Percentiles rank a stretch among this genome's conserved stretches.
Conservation (phyloP, 2,888 invertebrate genomes). For the Cataglyphis livida region DNA sequence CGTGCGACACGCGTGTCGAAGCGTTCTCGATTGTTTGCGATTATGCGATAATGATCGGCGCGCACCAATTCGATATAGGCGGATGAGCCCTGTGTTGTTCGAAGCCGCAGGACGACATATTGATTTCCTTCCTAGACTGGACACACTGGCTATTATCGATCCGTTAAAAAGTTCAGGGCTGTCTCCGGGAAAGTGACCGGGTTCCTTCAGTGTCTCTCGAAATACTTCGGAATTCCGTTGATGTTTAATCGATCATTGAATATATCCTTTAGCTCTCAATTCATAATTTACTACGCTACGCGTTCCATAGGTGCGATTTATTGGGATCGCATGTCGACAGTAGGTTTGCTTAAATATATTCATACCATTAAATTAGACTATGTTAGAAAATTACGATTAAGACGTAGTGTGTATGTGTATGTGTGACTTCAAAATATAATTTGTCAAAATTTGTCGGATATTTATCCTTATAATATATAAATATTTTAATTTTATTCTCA, state of each 20-base stretch:
- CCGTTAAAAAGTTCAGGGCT: constrained; percentile 84
- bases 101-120: constrained; percentile 81
- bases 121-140: constrained; percentile 79
- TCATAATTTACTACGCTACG: background rate
- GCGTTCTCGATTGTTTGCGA: constrained; percentile 45
- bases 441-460: background rate
- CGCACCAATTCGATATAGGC: constrained; percentile 62
- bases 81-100: constrained; percentile 66
- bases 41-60: constrained; percentile 55
- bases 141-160: constrained; percentile 82
- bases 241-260: constrained; percentile 27
- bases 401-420: background rate
- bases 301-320: background rate
- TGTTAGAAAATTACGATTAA: constrained; percentile 2
- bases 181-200: constrained; percentile 69
- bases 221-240: constrained; percentile 1
- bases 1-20: constrained; percentile 26
- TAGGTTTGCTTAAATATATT: background rate
- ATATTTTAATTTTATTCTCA: background rate
- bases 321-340: constrained; percentile 14
- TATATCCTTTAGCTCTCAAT: background rate
- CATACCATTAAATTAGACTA: background rate
- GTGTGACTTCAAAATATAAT: background rate
- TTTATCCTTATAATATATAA: background rate
- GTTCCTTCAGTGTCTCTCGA: constrained; percentile 33